Percentiles rank a stretch among this genome's conserved stretches.
These are phyloP conservation scores for Aphidius ervi DNA, from an alignment of 1,140 invertebrate species.

Conservation along the genomic window DNA sequence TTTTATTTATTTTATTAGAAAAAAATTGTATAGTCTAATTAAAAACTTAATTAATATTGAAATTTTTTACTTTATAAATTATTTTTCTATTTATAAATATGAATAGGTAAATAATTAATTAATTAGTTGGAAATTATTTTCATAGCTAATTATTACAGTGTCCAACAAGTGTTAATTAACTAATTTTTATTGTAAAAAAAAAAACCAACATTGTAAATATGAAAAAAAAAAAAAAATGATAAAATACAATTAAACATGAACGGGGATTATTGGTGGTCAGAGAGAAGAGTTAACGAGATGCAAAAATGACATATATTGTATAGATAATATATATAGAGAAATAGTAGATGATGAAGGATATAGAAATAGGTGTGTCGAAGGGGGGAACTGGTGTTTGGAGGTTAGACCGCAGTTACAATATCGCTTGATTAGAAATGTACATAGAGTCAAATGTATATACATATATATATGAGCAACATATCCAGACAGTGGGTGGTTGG, in stretches of 20 bases:
- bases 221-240: no score
- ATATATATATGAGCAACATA: conserved; percentile 35
- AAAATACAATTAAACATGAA: conserved; percentile 31
- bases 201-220: no score
- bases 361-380: conserved; percentile 5
- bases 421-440: conserved; percentile 58
- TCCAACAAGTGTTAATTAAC: no score
- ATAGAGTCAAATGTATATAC: conserved; percentile 48
- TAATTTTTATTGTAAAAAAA: no score
- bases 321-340: conserved; percentile 3
- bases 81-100: no score
- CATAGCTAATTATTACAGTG: no score
- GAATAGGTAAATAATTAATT: no score
- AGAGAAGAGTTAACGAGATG: conserved; percentile 5
- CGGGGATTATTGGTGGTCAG: conserved; percentile 34
- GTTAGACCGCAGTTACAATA: conserved; percentile 57
- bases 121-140: no score
- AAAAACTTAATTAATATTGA: no score
- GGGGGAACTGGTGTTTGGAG: conserved; percentile 46
- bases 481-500: conserved; percentile 48
- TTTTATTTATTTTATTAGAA: no score
- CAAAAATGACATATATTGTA: conserved; percentile 2
- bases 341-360: conserved; percentile 13
- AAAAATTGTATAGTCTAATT: no score
- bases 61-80: no score